Conservation (phyloP, 2,888 invertebrate genomes). For the Pterostichus niger region DNA sequence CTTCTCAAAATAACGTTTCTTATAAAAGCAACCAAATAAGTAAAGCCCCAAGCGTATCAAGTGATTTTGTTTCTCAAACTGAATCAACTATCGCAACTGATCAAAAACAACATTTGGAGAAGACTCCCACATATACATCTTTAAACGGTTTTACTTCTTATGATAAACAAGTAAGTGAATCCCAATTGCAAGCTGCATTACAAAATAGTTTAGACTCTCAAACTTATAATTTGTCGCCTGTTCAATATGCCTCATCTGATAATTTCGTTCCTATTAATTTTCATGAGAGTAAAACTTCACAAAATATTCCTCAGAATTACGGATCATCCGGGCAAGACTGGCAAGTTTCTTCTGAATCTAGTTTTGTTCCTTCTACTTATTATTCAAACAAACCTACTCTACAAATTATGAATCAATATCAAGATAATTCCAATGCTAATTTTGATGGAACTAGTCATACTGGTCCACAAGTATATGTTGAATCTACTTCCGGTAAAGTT, state of each 20-base stretch:
- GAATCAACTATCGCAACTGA: not conserved
- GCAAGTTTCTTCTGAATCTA: not conserved
- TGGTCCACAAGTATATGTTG: constrained; percentile 30
- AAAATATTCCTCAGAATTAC: not conserved
- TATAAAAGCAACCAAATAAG: not conserved
- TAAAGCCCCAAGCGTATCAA: not conserved
- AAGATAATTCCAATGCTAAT: not conserved
- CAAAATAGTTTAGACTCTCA: too few species aligned
- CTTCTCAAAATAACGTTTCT: not conserved
- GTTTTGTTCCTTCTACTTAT: not conserved
- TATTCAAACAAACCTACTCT: constrained; percentile 9
- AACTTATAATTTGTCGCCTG: too few species aligned
- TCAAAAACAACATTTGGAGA: not conserved
- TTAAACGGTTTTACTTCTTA: constrained; percentile 4
- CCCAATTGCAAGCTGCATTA: not conserved
- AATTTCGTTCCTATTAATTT: too few species aligned
- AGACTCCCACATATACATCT: not conserved
- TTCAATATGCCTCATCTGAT: too few species aligned
- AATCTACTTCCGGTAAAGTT: constrained; percentile 41
- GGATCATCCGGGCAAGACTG: not conserved
- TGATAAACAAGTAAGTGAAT: not conserved
- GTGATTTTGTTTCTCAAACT: too few species aligned
- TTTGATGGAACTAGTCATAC: not conserved
- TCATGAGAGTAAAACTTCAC: not conserved
- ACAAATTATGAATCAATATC: constrained; percentile 16